These are phyloP conservation scores for Enteromius viviparus DNA, from an alignment of 2,797 vertebrate species.

Conservation along the genomic window DNA sequence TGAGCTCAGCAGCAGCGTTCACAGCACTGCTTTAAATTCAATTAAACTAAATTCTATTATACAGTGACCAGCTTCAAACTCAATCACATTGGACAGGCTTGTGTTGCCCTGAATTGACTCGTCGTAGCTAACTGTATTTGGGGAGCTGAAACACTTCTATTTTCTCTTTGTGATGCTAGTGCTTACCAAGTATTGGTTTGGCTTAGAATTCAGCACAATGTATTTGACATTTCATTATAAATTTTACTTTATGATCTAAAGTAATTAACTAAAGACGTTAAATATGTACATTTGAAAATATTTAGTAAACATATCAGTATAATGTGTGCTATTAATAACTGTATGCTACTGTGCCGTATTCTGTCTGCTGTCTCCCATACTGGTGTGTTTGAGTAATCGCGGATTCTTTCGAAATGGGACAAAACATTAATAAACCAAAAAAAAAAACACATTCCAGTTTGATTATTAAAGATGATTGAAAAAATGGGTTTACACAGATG, in stretches of 20 bases:
- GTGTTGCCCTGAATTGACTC: not conserved
- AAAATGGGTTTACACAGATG: not conserved
- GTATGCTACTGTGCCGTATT: not conserved
- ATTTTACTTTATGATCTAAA: not conserved
- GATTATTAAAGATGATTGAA: not conserved
- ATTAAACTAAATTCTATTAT: slow-evolving; percentile 73
- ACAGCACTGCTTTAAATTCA: slow-evolving; percentile 71
- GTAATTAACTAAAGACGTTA: not conserved
- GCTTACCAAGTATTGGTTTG: not conserved
- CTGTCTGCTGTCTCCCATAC: not conserved
- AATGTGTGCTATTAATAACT: not conserved
- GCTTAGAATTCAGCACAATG: not conserved
- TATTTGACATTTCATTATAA: not conserved
- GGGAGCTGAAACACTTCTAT: slow-evolving; percentile 12
- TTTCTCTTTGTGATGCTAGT: slow-evolving; percentile 22
- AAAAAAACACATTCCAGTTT: not conserved
- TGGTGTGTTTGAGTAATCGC: no score
- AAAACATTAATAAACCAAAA: not conserved
- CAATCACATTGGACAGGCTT: slow-evolving; percentile 14
- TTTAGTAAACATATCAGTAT: not conserved
- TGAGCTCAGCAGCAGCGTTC: slow-evolving; percentile 65
- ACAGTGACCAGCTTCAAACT: slow-evolving; percentile 37
- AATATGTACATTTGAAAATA: not conserved
- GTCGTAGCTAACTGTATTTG: slow-evolving; percentile 13
- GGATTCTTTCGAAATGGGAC: no score